Conservation (phyloP, 2,113 vertebrate genomes). For the Hemicordylus capensis region DNA sequence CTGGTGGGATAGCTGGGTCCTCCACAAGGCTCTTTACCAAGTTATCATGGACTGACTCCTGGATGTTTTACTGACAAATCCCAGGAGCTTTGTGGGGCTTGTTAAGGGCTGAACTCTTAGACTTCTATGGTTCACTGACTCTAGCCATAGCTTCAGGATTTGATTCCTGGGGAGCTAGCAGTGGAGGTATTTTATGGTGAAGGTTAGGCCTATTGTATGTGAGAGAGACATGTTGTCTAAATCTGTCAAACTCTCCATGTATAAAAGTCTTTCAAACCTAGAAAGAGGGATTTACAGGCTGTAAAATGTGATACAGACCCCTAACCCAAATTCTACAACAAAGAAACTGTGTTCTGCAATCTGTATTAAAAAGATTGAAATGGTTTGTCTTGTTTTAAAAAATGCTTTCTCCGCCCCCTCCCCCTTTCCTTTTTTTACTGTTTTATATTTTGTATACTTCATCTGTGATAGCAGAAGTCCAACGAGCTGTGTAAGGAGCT, state of each 20-base stretch:
- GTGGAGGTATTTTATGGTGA: too few species aligned
- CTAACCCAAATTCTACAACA: not conserved
- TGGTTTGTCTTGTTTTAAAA: not conserved
- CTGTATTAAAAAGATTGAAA: not conserved
- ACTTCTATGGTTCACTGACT: too few species aligned
- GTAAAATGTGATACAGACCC: not conserved
- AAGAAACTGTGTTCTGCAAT: not conserved
- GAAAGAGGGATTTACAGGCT: not conserved
- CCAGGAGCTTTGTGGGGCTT: too few species aligned
- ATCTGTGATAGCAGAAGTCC: not conserved
- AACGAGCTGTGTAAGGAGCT: not conserved
- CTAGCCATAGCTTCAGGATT: too few species aligned
- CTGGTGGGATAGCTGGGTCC: too few species aligned
- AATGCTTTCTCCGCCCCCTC: too few species aligned
- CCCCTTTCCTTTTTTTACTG: too few species aligned
- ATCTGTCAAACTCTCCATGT: not conserved
- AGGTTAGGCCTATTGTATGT: not conserved
- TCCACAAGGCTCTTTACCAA: too few species aligned
- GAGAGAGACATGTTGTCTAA: not conserved
- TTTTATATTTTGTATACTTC: not conserved
- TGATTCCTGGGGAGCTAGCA: too few species aligned
- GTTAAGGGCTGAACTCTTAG: too few species aligned
- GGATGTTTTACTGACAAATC: too few species aligned
- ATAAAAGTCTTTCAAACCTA: not conserved
- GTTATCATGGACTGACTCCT: too few species aligned